Evolutionary conservation across 2,797 vertebrate genomes (phyloP), one percentile per base, ranked within the genome.

Genomic region (Microctenopoma steveboyesi): DNA sequence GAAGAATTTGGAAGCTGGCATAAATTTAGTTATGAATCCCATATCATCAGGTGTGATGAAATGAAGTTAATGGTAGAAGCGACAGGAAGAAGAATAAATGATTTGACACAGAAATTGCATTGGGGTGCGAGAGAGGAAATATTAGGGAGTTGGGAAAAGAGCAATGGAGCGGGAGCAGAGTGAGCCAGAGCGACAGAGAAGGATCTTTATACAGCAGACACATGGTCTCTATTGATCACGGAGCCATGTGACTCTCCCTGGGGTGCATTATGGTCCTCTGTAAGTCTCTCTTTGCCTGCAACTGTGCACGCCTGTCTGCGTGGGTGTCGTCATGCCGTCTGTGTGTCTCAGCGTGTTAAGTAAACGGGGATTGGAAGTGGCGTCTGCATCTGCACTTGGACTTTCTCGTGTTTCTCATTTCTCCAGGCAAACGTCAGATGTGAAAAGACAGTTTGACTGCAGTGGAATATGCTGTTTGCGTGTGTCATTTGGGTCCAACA

Each of bases 171-270:
- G n/a, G 14, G 54, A 54, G 52, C 42, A 5, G 54, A 51, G 42
- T n/a, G 7, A 6, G 30, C 64, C 35, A 57, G 35, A 57, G 18
- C 46, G 52, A 25, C 47, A 62, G 63, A 59, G 66, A 52, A 12
- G 30, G 60, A 49, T 74, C 84, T 84, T 55, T 48, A 51, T 69
- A 42, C 74, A 79, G 81, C 73, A 78, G 77, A 73, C 82, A 81
- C 80, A 51, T 71, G 82, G 74, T 79, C 53, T 64, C 33, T 62
- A 88, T 87, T 59, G 79, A 92, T 90, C 80, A 69, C 46, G 11
- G 47, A 64, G 55, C 74, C 84, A 78, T 83, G 84, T 84, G 79
- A 88, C 64, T 16, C 65, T 83, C 82, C 81, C 79, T 33, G 0
- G 68, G 81, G 76, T 57, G 39, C 57, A 64, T 49, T 25, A n/a